A percentile compares a stretch with the other conserved stretches of the same genome.
phyloP scores from a whole-genome alignment of 2,113 vertebrate species.

The Marcusenius ussheri region DNA sequence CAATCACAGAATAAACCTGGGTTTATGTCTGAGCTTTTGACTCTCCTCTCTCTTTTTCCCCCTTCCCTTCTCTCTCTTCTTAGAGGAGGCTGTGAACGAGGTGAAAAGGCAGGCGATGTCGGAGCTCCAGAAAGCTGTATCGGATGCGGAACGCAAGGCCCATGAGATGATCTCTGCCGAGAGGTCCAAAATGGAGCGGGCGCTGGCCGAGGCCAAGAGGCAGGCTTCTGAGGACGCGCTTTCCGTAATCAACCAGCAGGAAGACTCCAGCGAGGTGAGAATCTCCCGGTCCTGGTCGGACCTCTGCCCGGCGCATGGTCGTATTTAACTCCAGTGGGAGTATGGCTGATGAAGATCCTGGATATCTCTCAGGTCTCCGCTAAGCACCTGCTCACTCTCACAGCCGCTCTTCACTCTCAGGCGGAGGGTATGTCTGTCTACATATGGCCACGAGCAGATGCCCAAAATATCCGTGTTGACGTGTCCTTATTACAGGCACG shows the following conservation, averaged over 20 bases:
- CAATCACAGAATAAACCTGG: conserved; percentile 9
- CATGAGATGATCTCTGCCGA: conserved; percentile 92
- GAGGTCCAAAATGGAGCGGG: conserved; percentile 92
- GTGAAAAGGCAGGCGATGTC: conserved; percentile 97
- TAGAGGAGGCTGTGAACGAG: conserved; percentile 96
- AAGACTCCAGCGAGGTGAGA: conserved; percentile 95
- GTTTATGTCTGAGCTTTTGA: not conserved
- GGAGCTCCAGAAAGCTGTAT: conserved; percentile 94
- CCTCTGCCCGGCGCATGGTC: not conserved
- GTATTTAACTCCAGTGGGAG: not conserved
- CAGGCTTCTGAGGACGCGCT: conserved; percentile 92
- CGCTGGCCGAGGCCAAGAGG: conserved; percentile 85
- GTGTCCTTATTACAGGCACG: not conserved
- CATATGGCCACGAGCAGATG: not conserved
- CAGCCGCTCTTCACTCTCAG: not conserved
- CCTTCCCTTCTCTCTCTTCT: conserved; percentile 15
- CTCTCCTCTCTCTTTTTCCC: not conserved
- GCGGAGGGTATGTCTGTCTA: not conserved
- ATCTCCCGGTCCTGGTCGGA: not conserved
- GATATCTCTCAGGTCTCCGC: not conserved
- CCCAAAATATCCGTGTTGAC: not conserved
- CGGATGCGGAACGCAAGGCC: conserved; percentile 87
- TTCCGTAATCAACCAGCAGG: conserved; percentile 90
- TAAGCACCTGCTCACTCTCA: not conserved
- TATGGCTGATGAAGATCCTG: not conserved